A percentile compares a stretch with the other conserved stretches of the same genome.
These are phyloP conservation scores for Aplodontia rufa DNA, from an alignment of 2,113 vertebrate genomes.

Conservation along the genomic window DNA sequence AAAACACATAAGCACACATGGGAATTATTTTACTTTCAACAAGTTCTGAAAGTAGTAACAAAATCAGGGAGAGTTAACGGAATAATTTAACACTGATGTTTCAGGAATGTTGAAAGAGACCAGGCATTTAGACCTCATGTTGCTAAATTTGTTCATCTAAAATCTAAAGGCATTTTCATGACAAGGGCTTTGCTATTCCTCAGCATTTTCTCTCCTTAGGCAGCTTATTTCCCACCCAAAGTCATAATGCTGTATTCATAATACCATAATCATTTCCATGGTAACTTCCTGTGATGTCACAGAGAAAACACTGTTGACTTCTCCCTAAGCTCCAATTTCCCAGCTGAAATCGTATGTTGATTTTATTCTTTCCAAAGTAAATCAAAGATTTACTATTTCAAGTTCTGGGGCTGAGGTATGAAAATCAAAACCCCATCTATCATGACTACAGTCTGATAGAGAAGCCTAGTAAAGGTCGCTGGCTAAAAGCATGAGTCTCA, in stretches of 20 bases:
- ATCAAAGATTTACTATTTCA: slow-evolving; percentile 17
- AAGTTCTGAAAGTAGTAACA: slow-evolving; percentile 66
- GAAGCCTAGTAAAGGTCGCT: neutral
- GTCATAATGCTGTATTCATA: slow-evolving; percentile 66
- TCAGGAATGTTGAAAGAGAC: slow-evolving; percentile 44
- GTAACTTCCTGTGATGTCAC: slow-evolving; percentile 71
- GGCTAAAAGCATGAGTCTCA: neutral
- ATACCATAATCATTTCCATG: slow-evolving; percentile 69
- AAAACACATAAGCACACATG: slow-evolving; percentile 70
- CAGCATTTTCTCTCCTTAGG: neutral
- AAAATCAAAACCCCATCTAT: neutral
- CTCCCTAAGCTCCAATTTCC: neutral
- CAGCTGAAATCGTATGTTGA: slow-evolving; percentile 33
- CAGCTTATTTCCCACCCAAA: slow-evolving; percentile 44
- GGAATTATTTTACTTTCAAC: slow-evolving; percentile 79
- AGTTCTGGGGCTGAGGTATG: neutral
- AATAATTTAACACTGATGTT: slow-evolving; percentile 69
- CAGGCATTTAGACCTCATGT: neutral
- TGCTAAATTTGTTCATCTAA: slow-evolving; percentile 48
- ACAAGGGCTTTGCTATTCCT: slow-evolving; percentile 15
- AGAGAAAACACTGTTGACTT: slow-evolving; percentile 60
- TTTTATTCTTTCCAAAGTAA: slow-evolving; percentile 50
- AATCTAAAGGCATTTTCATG: slow-evolving; percentile 51
- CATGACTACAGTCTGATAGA: neutral
- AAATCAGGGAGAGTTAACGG: slow-evolving; percentile 57